A percentile compares a stretch with the other conserved stretches of the same genome.
Conservation (phyloP, 2,113 vertebrate genomes). For the Ailurus styani region DNA sequence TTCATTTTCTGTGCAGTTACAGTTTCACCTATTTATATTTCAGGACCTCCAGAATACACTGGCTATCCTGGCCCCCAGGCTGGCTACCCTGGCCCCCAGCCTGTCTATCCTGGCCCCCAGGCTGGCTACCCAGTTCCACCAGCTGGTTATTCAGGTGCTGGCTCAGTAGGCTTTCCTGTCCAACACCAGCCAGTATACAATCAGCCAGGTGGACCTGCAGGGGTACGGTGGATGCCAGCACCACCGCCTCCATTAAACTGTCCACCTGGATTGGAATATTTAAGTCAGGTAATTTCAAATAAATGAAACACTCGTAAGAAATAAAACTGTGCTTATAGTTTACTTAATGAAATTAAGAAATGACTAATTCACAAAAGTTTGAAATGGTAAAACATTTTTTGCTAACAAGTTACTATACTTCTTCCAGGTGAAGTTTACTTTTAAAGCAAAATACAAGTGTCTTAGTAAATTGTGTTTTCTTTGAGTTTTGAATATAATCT, state of each 20-base stretch:
- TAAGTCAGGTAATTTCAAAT: conserved; percentile 78
- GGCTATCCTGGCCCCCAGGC: background rate
- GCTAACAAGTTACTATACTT: background rate
- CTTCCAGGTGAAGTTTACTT: background rate
- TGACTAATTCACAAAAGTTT: background rate
- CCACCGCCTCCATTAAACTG: conserved; percentile 72
- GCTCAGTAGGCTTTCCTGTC: background rate
- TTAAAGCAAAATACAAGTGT: conserved; percentile 16
- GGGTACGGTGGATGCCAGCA: conserved; percentile 73
- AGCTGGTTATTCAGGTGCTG: background rate
- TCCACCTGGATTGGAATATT: conserved; percentile 83
- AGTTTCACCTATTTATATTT: background rate
- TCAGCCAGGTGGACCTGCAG: background rate
- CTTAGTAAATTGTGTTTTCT: background rate
- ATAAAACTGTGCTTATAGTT: background rate
- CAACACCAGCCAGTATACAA: conserved; percentile 58
- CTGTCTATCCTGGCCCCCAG: background rate
- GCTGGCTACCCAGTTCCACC: background rate
- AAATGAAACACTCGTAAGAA: background rate
- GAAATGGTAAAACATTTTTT: conserved; percentile 4
- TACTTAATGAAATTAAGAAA: background rate
- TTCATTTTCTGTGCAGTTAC: background rate
- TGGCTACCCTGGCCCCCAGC: background rate
- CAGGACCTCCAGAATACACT: conserved; percentile 11
- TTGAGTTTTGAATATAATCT: background rate